phyloP scores from a whole-genome alignment of 2,888 invertebrate genomes.

The Galeopsomyia nigrocyanea region DNA sequence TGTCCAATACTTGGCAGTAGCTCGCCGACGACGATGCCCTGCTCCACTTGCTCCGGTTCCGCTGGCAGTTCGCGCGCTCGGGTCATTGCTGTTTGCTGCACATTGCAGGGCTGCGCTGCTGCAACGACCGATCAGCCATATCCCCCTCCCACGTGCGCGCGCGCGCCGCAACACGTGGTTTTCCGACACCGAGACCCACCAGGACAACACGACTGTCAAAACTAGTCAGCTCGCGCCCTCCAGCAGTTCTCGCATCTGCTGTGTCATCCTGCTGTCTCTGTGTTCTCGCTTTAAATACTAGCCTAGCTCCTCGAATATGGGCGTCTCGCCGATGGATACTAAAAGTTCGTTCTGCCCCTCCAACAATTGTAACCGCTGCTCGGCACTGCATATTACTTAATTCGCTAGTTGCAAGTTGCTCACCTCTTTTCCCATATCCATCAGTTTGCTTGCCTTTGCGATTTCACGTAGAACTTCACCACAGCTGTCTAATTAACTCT shows the following conservation, averaged over 20 bases:
- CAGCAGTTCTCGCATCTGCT: not conserved
- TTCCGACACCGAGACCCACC: constrained; percentile 10
- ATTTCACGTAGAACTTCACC: too few relatives aligned
- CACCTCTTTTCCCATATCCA: too few relatives aligned
- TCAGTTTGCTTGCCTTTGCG: too few relatives aligned
- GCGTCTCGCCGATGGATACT: not conserved
- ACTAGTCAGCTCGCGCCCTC: not conserved
- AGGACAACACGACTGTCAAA: constrained; percentile 37
- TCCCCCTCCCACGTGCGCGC: constrained; percentile 24
- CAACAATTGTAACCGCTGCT: too few relatives aligned
- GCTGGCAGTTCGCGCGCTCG: not conserved
- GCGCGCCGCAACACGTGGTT: constrained; percentile 47
- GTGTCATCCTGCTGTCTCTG: not conserved
- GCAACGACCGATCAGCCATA: too few relatives aligned
- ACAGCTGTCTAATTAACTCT: too few relatives aligned
- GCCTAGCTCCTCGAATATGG: not conserved
- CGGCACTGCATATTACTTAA: too few relatives aligned
- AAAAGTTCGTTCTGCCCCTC: constrained; percentile 33
- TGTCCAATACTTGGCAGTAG: not conserved
- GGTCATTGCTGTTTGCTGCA: constrained; percentile 1
- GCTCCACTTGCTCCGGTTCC: not conserved
- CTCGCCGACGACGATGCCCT: too few relatives aligned
- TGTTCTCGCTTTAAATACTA: not conserved
- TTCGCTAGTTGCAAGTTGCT: too few relatives aligned
- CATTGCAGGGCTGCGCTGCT: too few relatives aligned